phyloP scores from a whole-genome alignment of 92 coral and sea anemone species.

The Pocillopora meandrina region DNA sequence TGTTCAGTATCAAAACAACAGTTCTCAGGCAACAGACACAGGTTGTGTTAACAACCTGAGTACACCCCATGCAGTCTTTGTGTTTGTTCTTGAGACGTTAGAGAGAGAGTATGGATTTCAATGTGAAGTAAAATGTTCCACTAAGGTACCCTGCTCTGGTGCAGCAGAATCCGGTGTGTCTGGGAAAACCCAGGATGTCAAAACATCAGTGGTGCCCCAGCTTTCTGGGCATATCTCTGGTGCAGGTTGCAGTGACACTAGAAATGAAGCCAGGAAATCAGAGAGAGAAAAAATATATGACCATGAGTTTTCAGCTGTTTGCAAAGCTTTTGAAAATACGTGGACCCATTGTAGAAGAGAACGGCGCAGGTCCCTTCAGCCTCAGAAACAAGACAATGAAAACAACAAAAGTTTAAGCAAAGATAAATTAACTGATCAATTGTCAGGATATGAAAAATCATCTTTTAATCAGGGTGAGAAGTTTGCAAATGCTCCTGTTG shows the following conservation, averaged over 20 bases:
- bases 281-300: neutral
- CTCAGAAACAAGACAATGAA: slow-evolving; percentile 11
- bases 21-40: neutral
- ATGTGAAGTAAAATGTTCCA: slow-evolving; percentile 38
- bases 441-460: neutral
- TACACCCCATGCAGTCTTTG: slow-evolving; percentile 34
- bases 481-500: neutral
- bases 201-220: neutral
- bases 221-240: neutral
- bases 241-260: neutral
- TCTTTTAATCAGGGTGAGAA: neutral
- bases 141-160: neutral
- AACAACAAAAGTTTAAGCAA: slow-evolving; percentile 4
- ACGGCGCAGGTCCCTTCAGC: slow-evolving; percentile 48
- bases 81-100: slow-evolving; percentile 32
- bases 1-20: slow-evolving; percentile 28
- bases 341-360: slow-evolving; percentile 84
- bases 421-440: neutral
- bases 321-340: slow-evolving; percentile 75
- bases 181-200: neutral
- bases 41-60: neutral
- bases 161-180: neutral
- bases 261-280: neutral
- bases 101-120: slow-evolving; percentile 49
- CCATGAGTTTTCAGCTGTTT: slow-evolving; percentile 30